A percentile compares a stretch with the other conserved stretches of the same genome.
phyloP scores from a whole-genome alignment of 2,797 vertebrate species.

The Morelia viridis region DNA sequence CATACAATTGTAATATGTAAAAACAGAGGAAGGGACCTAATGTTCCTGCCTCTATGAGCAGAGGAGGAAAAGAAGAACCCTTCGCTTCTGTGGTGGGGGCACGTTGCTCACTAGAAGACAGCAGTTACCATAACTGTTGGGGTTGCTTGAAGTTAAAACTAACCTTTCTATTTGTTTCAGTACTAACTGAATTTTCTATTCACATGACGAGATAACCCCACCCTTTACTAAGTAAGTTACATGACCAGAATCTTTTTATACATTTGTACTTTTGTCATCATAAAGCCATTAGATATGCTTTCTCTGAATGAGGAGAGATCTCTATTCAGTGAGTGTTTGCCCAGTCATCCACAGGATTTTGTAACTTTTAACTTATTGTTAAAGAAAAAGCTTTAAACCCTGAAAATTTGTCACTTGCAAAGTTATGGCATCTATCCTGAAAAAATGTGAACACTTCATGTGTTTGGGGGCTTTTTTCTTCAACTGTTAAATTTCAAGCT shows the following conservation, averaged over 20 bases:
- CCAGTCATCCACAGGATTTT: neutral
- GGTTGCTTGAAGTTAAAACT: neutral
- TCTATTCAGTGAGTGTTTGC: neutral
- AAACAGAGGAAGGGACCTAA: neutral
- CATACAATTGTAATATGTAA: neutral
- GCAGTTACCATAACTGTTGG: neutral
- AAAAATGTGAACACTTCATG: neutral
- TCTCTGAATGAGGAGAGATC: neutral
- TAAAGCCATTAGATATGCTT: neutral
- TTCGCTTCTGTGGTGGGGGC: neutral
- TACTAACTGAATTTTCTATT: neutral
- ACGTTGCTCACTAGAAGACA: neutral
- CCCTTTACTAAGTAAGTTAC: neutral
- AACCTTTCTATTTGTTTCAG: neutral
- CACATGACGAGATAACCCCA: neutral
- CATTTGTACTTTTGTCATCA: neutral
- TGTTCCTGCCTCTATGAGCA: neutral
- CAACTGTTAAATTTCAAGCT: constrained; percentile 36
- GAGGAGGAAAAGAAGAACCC: neutral
- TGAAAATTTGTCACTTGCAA: constrained; percentile 13
- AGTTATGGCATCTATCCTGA: neutral
- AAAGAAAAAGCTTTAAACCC: neutral
- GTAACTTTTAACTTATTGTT: neutral
- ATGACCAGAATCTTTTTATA: neutral
- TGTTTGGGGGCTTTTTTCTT: neutral